These are phyloP conservation scores for Atrichornis clamosus DNA, from an alignment of 2,113 vertebrate genomes.

Conservation along the genomic window DNA sequence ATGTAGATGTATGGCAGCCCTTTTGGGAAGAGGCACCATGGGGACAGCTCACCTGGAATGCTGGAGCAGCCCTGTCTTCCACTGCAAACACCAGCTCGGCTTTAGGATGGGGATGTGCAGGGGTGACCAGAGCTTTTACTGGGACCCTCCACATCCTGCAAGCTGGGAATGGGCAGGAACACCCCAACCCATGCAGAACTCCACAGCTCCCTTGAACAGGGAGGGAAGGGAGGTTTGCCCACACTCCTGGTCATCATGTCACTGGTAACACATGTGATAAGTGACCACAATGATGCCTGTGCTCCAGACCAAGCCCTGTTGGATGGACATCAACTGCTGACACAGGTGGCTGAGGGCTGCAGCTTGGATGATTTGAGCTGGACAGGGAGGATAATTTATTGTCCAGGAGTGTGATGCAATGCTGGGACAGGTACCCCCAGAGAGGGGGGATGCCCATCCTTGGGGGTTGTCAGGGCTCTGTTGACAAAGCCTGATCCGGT, in stretches of 20 bases:
- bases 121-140: background rate
- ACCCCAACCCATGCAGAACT: background rate
- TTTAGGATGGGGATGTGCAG: background rate
- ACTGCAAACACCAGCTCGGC: background rate
- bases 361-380: background rate
- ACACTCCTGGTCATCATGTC: background rate
- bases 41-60: background rate
- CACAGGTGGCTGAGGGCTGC: background rate
- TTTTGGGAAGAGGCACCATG: background rate
- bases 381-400: background rate
- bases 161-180: background rate
- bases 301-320: background rate
- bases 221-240: background rate
- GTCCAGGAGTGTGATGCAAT: background rate
- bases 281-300: background rate
- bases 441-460: background rate
- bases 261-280: background rate
- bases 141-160: background rate
- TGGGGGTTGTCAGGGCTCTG: background rate
- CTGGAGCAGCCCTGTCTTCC: background rate
- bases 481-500: background rate
- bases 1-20: accelerated
- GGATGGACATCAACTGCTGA: accelerated
- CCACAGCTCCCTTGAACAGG: accelerated
- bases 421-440: background rate